Evolutionary conservation across 1,140 invertebrate genomes (phyloP).

Genomic region (Physella acuta): DNA sequence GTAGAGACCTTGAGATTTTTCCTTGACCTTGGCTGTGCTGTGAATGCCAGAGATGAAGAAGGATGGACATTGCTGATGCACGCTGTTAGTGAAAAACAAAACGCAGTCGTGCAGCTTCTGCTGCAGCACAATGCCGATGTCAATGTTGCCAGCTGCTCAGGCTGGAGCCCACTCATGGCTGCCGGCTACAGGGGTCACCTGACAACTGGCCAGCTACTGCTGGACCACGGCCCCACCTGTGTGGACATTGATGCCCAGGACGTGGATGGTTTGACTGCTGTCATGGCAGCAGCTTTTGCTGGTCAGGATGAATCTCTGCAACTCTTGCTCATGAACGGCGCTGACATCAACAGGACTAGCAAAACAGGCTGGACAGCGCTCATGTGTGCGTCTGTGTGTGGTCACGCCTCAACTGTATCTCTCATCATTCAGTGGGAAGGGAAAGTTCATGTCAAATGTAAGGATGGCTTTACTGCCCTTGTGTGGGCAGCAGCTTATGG

Average conservation of each 20-base stretch:
- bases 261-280: not conserved
- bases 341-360: not conserved
- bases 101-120: not conserved
- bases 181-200: not conserved
- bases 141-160: not conserved
- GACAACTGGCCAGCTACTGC: not conserved
- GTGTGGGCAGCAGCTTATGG: not conserved
- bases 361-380: not conserved
- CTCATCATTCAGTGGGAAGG: not conserved
- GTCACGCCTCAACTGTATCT: not conserved
- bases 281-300: not conserved
- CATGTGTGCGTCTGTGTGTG: not conserved
- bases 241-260: not conserved
- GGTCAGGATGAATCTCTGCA: not conserved
- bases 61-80: not conserved
- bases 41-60: not conserved
- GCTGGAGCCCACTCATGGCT: not conserved
- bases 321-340: not conserved
- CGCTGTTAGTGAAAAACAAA: not conserved
- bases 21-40: not conserved
- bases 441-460: not conserved
- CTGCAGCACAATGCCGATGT: not conserved
- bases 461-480: not conserved
- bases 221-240: not conserved
- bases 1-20: not conserved